Evolutionary conservation across 2,113 vertebrate genomes (phyloP).

Genomic region (Aegithalos caudatus): DNA sequence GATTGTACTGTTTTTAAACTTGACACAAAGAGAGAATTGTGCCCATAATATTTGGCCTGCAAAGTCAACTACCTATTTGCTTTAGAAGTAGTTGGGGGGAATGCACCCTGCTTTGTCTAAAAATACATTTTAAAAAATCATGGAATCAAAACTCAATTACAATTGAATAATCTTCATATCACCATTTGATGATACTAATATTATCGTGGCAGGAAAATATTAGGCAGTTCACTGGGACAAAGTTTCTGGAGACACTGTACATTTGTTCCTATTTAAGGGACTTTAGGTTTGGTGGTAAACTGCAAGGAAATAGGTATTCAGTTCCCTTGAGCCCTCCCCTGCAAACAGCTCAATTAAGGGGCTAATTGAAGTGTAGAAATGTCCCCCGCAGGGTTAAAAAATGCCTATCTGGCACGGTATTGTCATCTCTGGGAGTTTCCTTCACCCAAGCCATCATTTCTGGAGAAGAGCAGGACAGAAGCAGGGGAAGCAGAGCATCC

Average conservation of each 20-base stretch:
- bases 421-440: neutral
- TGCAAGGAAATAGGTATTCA: neutral
- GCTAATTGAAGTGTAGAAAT: slow-evolving; percentile 32
- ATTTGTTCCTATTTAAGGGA: slow-evolving; percentile 12
- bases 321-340: neutral
- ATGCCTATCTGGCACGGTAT: neutral
- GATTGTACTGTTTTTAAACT: neutral
- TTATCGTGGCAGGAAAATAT: neutral
- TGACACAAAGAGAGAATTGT: neutral
- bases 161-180: neutral
- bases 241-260: neutral
- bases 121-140: neutral
- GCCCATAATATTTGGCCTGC: neutral
- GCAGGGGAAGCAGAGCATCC: neutral
- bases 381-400: neutral
- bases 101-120: neutral
- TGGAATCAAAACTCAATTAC: neutral
- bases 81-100: neutral
- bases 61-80: neutral
- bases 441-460: neutral
- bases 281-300: neutral
- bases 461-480: neutral
- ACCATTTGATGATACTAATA: neutral
- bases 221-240: neutral
- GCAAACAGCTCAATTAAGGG: slow-evolving; percentile 52